Conservation (phyloP, 2,797 vertebrate species). For the Hypotaenidia philippensis region DNA sequence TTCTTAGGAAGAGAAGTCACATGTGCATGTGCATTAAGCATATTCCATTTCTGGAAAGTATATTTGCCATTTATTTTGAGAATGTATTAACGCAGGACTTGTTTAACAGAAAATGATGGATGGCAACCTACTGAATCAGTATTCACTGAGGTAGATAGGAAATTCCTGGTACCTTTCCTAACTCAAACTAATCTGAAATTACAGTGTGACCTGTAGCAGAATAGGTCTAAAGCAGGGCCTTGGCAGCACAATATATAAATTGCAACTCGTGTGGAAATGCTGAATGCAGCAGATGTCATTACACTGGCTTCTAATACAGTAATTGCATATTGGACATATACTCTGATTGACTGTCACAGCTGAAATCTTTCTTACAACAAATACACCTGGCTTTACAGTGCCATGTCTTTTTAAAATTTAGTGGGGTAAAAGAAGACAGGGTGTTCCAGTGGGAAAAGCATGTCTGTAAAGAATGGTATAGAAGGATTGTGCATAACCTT, state of each 20-base stretch:
- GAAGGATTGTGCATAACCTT: neutral
- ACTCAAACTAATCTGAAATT: neutral
- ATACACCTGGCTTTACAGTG: neutral
- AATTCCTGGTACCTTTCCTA: neutral
- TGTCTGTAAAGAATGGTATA: neutral
- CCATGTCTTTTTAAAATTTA: neutral
- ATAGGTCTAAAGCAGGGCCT: neutral
- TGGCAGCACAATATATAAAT: neutral
- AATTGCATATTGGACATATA: neutral
- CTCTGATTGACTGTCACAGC: neutral
- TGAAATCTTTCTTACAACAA: neutral
- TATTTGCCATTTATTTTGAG: constrained; percentile 21
- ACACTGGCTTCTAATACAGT: neutral
- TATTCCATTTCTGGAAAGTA: neutral
- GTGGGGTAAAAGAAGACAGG: neutral
- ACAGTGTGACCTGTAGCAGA: neutral
- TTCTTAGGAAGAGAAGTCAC: neutral
- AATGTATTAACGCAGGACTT: neutral
- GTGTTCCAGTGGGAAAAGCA: neutral
- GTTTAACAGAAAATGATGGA: neutral
- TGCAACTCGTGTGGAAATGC: neutral
- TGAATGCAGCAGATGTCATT: neutral
- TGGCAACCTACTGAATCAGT: neutral
- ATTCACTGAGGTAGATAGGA: neutral
- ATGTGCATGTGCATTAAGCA: neutral